phyloP scores from a whole-genome alignment of 2,797 vertebrate genomes.

The Malacoraja senta region DNA sequence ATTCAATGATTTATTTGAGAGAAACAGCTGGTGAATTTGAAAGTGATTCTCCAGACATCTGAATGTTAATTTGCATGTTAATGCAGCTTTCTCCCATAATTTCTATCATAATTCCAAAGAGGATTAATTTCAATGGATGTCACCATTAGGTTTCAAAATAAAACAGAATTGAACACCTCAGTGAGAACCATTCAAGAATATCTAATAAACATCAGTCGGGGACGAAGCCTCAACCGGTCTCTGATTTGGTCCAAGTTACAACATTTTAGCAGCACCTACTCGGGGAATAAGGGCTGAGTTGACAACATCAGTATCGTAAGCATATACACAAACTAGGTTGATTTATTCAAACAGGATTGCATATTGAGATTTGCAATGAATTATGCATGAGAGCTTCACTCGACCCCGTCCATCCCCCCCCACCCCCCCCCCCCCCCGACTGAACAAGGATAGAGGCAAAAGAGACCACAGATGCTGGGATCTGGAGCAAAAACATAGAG shows the following conservation, averaged over 20 bases:
- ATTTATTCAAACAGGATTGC: not conserved
- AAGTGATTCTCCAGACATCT: conserved; percentile 50
- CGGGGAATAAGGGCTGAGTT: not conserved
- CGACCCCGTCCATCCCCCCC: no score
- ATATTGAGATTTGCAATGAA: not conserved
- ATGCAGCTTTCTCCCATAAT: conserved; percentile 58
- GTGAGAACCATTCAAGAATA: not conserved
- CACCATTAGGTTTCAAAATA: not conserved
- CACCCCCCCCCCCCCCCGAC: no score
- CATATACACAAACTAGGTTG: not conserved
- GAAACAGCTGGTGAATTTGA: conserved; percentile 64
- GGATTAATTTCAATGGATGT: conserved; percentile 52
- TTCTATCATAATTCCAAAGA: conserved; percentile 51
- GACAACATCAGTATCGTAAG: not conserved
- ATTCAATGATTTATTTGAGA: conserved; percentile 56
- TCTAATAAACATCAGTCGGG: not conserved
- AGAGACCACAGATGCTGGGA: no score
- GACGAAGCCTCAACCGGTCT: not conserved
- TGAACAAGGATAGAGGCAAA: no score
- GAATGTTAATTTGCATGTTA: conserved; percentile 54
- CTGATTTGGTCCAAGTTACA: not conserved
- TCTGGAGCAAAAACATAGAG: no score
- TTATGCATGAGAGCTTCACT: no score
- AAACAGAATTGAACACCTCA: not conserved
- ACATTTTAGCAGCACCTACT: not conserved